These are phyloP conservation scores for Petrocephalus schoutedeni DNA, from an alignment of 2,797 vertebrate genomes.

Conservation along the genomic window DNA sequence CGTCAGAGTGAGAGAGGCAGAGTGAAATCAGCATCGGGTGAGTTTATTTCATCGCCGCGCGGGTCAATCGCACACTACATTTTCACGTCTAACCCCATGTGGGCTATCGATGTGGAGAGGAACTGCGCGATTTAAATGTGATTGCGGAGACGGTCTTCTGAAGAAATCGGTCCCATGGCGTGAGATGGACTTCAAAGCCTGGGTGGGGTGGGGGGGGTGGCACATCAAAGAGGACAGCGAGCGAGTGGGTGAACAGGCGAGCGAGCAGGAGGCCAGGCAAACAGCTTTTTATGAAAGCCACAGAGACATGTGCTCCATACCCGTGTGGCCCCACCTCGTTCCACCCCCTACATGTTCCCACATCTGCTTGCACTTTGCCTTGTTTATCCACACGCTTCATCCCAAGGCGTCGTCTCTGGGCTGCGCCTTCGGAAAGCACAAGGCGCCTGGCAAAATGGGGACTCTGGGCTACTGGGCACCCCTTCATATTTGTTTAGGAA, in stretches of 20 bases:
- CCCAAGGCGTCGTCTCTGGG: neutral
- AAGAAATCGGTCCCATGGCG: conserved; percentile 14
- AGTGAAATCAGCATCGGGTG: neutral
- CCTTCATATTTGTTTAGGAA: neutral
- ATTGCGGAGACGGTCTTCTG: neutral
- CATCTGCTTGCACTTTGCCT: conserved; percentile 25
- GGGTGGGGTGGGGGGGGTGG: neutral
- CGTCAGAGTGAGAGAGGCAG: neutral
- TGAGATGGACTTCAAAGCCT: conserved; percentile 14
- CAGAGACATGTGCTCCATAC: neutral
- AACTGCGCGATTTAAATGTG: neutral
- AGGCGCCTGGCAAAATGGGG: neutral
- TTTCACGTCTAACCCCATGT: neutral
- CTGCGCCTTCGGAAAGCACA: neutral
- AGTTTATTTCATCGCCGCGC: neutral
- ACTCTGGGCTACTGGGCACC: neutral
- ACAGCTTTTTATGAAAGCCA: neutral
- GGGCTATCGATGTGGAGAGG: neutral
- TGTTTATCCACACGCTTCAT: conserved; percentile 33
- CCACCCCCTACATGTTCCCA: neutral
- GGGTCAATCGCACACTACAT: neutral
- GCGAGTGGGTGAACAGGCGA: neutral
- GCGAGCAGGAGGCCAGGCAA: neutral
- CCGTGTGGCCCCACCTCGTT: neutral
- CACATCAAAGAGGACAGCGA: neutral